phyloP scores from a whole-genome alignment of 2,113 vertebrate species.

The Carettochelys insculpta region DNA sequence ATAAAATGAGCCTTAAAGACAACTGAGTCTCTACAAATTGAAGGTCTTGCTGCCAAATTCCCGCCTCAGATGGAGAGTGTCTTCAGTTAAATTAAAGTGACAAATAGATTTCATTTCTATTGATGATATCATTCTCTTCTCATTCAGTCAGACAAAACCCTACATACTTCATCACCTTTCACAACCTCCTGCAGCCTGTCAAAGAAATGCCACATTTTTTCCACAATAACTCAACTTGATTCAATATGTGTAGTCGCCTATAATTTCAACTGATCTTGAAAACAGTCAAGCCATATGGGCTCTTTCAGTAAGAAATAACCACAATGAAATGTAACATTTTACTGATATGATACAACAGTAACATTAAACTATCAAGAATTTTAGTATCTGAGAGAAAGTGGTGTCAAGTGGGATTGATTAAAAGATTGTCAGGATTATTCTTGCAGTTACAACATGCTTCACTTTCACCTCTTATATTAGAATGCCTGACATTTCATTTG shows the following conservation, averaged over 20 bases:
- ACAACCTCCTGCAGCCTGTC: slow-evolving; percentile 24
- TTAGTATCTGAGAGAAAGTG: background rate
- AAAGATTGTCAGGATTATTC: background rate
- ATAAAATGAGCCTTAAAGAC: background rate
- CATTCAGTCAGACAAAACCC: background rate
- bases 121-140: background rate
- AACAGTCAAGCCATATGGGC: slow-evolving; percentile 3
- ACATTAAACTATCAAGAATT: background rate
- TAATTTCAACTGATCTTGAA: slow-evolving; percentile 15
- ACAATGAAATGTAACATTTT: background rate
- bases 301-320: background rate
- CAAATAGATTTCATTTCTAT: background rate
- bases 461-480: background rate
- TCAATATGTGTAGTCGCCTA: slow-evolving; percentile 13
- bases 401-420: background rate
- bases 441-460: background rate
- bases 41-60: background rate
- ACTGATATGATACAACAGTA: background rate
- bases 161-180: slow-evolving; percentile 32
- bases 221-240: background rate
- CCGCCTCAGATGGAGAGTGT: slow-evolving; percentile 1
- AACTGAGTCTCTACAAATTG: background rate
- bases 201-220: slow-evolving; percentile 17
- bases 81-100: slow-evolving; percentile 32
- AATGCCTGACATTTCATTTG: fast-evolving